A percentile compares a stretch with the other conserved stretches of the same genome.
phyloP scores from a whole-genome alignment of 2,797 vertebrate species.

The Echiichthys vipera region DNA sequence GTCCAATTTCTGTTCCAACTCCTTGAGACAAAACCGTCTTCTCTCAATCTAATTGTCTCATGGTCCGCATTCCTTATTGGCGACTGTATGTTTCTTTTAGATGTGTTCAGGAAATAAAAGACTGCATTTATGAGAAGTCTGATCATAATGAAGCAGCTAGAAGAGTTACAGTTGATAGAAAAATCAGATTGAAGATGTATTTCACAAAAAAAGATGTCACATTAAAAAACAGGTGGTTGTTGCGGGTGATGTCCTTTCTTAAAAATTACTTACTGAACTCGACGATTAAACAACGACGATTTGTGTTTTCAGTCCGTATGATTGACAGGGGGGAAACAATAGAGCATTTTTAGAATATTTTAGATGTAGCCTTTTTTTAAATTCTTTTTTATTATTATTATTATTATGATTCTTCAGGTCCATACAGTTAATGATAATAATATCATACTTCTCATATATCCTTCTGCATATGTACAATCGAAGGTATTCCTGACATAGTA shows the following conservation, averaged over 20 bases:
- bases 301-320: neutral
- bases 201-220: neutral
- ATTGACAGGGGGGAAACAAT: neutral
- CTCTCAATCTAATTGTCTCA: neutral
- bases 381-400: no score
- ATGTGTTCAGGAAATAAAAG: neutral
- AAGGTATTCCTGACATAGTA: no score
- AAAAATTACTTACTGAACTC: neutral
- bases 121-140: neutral
- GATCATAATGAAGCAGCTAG: neutral
- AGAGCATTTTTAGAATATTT: neutral
- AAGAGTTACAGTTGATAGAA: neutral
- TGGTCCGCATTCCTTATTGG: neutral
- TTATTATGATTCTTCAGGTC: no score
- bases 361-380: no score
- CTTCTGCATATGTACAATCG: no score
- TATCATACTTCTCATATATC: no score
- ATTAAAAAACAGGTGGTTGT: neutral
- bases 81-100: neutral
- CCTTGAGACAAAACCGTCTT: conserved; percentile 10
- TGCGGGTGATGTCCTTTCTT: neutral
- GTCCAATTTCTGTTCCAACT: conserved; percentile 16
- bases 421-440: no score
- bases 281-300: neutral
- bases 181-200: neutral